Conservation (phyloP, 2,797 vertebrate species). For the Rallus crepitans region DNA sequence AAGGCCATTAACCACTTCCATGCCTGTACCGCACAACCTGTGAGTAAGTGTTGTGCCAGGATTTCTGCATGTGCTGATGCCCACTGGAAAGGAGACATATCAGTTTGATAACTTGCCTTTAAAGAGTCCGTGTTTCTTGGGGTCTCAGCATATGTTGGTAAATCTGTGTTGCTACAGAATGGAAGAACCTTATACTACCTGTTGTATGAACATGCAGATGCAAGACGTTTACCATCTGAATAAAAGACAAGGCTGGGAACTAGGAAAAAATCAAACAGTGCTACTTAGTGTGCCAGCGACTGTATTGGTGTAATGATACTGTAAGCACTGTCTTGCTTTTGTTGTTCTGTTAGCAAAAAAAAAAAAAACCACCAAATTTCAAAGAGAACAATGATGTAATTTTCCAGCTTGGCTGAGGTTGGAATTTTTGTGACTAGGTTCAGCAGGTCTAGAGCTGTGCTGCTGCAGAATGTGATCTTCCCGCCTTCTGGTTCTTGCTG, state of each 20-base stretch:
- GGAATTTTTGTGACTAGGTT: background rate
- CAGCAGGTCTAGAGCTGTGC: background rate
- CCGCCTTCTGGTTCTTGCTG: background rate
- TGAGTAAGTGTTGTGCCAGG: background rate
- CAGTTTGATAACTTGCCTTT: background rate
- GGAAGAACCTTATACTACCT: background rate
- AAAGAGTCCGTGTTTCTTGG: background rate
- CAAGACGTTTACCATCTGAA: background rate
- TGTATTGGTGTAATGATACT: background rate
- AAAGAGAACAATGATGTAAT: background rate
- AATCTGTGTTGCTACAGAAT: background rate
- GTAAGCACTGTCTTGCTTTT: background rate
- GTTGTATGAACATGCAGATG: background rate
- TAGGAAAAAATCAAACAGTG: background rate
- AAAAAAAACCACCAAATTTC: background rate
- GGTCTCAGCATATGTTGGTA: background rate
- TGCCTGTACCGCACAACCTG: background rate
- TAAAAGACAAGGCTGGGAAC: background rate
- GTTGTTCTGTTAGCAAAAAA: background rate
- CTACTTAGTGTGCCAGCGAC: background rate
- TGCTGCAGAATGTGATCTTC: background rate
- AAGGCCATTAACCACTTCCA: accelerated
- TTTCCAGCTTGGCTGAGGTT: background rate
- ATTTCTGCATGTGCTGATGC: background rate
- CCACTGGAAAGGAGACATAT: background rate